Evolutionary conservation across 2,888 invertebrate genomes (phyloP).

Genomic region (Mamestra brassicae): DNA sequence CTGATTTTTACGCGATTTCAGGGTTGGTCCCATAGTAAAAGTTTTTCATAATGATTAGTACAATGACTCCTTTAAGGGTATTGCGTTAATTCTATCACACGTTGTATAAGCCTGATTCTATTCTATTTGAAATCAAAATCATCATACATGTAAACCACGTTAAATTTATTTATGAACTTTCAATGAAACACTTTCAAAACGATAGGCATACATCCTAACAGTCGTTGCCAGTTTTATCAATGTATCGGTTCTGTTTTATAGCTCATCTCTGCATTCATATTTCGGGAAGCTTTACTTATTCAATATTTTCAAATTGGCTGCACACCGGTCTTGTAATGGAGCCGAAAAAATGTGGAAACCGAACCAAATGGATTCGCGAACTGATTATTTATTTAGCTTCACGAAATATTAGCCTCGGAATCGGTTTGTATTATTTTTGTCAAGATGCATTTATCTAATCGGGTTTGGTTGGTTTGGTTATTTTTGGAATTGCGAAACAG

Average conservation of each 20-base stretch:
- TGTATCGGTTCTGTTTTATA: conserved; percentile 35
- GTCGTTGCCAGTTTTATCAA: neutral
- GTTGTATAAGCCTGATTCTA: too few species aligned
- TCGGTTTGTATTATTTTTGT: conserved; percentile 59
- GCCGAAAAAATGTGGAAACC: conserved; percentile 83
- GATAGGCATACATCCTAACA: neutral
- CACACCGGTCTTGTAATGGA: conserved; percentile 84
- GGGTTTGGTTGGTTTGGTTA: neutral
- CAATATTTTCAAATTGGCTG: conserved; percentile 89
- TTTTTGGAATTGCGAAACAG: neutral
- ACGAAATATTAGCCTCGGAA: conserved; percentile 74
- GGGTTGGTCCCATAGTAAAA: too few species aligned
- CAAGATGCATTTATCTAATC: conserved; percentile 32
- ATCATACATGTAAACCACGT: too few species aligned
- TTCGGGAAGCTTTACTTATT: conserved; percentile 86
- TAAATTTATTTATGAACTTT: neutral
- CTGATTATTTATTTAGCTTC: conserved; percentile 85
- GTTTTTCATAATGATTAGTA: too few species aligned
- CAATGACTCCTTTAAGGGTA: too few species aligned
- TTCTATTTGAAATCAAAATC: too few species aligned
- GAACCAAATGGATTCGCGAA: conserved; percentile 85
- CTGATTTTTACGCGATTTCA: too few species aligned
- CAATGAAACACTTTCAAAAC: neutral
- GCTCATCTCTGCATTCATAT: conserved; percentile 79
- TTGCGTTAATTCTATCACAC: too few species aligned